Conservation (phyloP, 2,797 vertebrate species). For the Sebastes kiyomatsui region DNA sequence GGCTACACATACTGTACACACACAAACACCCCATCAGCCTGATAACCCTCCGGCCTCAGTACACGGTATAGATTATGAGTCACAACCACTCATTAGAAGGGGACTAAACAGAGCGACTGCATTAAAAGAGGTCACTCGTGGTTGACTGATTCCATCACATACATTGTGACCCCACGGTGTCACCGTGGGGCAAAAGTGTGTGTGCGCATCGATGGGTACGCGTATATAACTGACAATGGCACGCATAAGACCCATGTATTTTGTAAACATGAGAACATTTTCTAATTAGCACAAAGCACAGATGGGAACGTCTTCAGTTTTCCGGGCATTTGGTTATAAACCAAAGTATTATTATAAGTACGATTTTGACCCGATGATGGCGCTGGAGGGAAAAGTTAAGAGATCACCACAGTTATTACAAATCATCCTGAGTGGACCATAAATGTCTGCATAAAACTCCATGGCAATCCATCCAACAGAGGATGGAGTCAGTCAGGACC, state of each 20-base stretch:
- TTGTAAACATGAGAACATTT: background rate
- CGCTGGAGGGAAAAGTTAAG: background rate
- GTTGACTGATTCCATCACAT: constrained; percentile 58
- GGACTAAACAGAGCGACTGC: constrained; percentile 50
- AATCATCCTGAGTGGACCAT: background rate
- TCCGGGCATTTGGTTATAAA: background rate
- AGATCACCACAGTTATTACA: background rate
- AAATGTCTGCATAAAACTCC: background rate
- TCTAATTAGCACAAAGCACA: background rate
- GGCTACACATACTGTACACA: constrained; percentile 13
- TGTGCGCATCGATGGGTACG: background rate
- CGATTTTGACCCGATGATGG: background rate
- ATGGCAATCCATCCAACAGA: background rate
- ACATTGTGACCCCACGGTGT: constrained; percentile 34
- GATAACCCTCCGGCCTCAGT: constrained; percentile 53
- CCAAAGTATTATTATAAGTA: background rate
- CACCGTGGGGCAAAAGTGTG: constrained; percentile 27
- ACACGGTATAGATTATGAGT: constrained; percentile 69
- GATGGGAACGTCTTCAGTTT: background rate
- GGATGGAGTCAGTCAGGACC: background rate
- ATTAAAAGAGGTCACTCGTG: constrained; percentile 61
- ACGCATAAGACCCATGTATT: constrained; percentile 1
- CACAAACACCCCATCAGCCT: constrained; percentile 36
- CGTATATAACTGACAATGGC: constrained; percentile 5
- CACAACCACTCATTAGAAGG: constrained; percentile 62